phyloP scores from a whole-genome alignment of 2,888 invertebrate genomes.

The Ferdinandea cuprea region DNA sequence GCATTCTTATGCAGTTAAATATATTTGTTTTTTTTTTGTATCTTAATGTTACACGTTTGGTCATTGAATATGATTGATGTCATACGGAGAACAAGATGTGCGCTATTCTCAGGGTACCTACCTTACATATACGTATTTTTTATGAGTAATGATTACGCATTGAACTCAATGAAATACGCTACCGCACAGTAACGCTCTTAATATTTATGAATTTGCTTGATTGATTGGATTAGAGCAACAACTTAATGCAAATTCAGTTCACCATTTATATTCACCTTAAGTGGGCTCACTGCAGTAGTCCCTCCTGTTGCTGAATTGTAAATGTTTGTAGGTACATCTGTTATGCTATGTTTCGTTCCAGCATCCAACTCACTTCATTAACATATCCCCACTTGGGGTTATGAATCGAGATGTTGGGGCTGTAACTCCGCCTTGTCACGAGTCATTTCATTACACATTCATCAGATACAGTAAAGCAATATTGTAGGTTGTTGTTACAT shows the following conservation, averaged over 20 bases:
- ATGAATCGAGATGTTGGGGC: not conserved
- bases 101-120: conserved; percentile 32
- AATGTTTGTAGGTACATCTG: not conserved
- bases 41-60: conserved; percentile 32
- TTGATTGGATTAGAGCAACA: conserved; percentile 20
- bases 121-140: not conserved
- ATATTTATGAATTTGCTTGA: conserved; percentile 20
- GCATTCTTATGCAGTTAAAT: conserved; percentile 30
- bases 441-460: conserved; percentile 72
- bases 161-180: conserved; percentile 5
- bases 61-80: conserved; percentile 69
- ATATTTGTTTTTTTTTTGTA: conserved; percentile 10
- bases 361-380: conserved; percentile 56
- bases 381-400: conserved; percentile 61
- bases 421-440: conserved; percentile 69
- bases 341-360: conserved; percentile 27
- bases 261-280: not conserved
- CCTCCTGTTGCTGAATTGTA: conserved; percentile 50
- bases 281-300: conserved; percentile 18
- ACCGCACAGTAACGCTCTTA: not conserved
- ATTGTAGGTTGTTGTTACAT: conserved; percentile 15
- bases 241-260: conserved; percentile 38
- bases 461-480: conserved; percentile 50
- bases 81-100: conserved; percentile 33
- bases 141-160: conserved; percentile 4